A percentile compares a stretch with the other conserved stretches of the same genome.
These are phyloP conservation scores for Fistularia commersonii DNA, from an alignment of 2,797 vertebrate species.

Conservation along the genomic window DNA sequence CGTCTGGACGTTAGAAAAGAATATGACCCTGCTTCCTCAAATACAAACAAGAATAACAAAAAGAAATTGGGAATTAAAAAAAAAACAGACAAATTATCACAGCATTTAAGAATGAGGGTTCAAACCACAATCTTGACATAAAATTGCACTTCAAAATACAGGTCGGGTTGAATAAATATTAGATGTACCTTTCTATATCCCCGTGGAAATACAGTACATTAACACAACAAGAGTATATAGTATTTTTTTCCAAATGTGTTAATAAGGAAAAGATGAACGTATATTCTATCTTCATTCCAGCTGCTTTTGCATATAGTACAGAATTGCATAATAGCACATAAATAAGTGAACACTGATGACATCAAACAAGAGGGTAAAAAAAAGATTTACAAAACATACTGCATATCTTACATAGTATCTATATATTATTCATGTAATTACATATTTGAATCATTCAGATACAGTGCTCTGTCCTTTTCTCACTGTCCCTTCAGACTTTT, in stretches of 20 bases:
- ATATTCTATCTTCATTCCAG: conserved; percentile 67
- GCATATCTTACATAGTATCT: conserved; percentile 70
- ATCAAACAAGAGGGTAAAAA: conserved; percentile 67
- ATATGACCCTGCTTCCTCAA: conserved; percentile 54
- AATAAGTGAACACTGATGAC: conserved; percentile 72
- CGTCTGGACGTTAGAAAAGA: conserved; percentile 43
- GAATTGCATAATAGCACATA: conserved; percentile 72
- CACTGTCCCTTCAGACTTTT: conserved; percentile 54
- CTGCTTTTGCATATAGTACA: conserved; percentile 72
- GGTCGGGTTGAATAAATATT: conserved; percentile 68
- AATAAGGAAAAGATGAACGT: conserved; percentile 37
- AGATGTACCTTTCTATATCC: conserved; percentile 63
- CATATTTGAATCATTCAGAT: conserved; percentile 64
- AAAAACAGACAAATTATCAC: conserved; percentile 68
- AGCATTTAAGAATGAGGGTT: conserved; percentile 80
- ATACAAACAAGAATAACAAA: conserved; percentile 42
- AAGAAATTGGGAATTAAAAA: conserved; percentile 17
- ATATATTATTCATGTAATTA: conserved; percentile 66
- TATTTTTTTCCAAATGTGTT: conserved; percentile 55
- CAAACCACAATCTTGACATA: conserved; percentile 80
- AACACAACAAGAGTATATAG: conserved; percentile 65
- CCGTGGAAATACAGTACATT: conserved; percentile 71
- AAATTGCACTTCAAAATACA: conserved; percentile 77
- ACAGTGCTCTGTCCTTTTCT: conserved; percentile 44
- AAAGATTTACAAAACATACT: conserved; percentile 76